A percentile compares a stretch with the other conserved stretches of the same genome.
Conservation (phyloP, 2,113 vertebrate species). For the Aepyceros melampus region DNA sequence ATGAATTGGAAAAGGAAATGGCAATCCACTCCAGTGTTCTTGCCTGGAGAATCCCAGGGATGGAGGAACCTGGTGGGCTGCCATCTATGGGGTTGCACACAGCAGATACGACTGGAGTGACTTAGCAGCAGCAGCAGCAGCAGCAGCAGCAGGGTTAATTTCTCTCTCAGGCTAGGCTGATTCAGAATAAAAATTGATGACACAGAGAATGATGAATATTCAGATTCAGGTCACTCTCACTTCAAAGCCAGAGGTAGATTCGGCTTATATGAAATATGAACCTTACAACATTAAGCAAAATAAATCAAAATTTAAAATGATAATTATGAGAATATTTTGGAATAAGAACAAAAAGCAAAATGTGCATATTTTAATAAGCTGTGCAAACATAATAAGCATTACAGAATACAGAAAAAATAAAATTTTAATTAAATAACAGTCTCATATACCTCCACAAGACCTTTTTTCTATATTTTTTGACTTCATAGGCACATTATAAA, state of each 20-base stretch:
- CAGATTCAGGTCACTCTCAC: background rate
- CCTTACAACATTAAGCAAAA: background rate
- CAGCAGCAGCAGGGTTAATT: background rate
- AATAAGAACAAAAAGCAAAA: background rate
- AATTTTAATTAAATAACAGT: background rate
- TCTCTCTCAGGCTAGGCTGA: background rate
- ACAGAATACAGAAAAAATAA: background rate
- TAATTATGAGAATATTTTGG: background rate
- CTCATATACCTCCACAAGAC: background rate
- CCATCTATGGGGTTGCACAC: fast-evolving
- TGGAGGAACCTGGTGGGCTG: too few relatives aligned
- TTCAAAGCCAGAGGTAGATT: background rate
- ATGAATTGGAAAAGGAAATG: too few relatives aligned
- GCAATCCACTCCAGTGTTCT: too few relatives aligned
- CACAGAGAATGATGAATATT: background rate
- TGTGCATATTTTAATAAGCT: background rate
- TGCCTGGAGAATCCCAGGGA: too few relatives aligned
- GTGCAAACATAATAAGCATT: background rate
- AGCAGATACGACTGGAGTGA: too few relatives aligned
- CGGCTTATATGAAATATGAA: background rate
- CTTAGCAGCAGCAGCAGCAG: too few relatives aligned
- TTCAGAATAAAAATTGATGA: background rate
- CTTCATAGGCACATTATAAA: background rate
- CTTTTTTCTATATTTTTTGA: background rate
- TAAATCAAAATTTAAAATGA: background rate